Evolutionary conservation across 2,888 invertebrate genomes (phyloP).

Genomic region (Trichacis sp.): DNA sequence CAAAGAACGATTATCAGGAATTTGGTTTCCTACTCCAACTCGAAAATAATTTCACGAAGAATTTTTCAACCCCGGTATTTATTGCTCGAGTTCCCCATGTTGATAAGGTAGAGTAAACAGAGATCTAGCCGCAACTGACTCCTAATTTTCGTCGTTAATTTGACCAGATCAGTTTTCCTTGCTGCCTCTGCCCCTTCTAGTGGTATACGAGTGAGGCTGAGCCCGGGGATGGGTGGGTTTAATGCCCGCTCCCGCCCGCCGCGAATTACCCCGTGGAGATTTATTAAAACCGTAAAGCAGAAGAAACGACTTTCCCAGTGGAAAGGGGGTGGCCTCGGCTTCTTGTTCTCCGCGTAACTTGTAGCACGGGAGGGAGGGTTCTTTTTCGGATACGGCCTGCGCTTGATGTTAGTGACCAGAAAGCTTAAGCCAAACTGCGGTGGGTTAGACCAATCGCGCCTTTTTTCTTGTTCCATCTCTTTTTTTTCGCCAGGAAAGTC

Average conservation of each 20-base stretch:
- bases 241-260: slow-evolving; percentile 60
- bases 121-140: slow-evolving; percentile 37
- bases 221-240: slow-evolving; percentile 46
- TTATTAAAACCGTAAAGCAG: slow-evolving; percentile 68
- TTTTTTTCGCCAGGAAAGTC: slow-evolving; percentile 22
- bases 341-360: slow-evolving; percentile 44
- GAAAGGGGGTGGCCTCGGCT: slow-evolving; percentile 42
- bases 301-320: slow-evolving; percentile 60
- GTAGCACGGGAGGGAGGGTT: slow-evolving; percentile 37
- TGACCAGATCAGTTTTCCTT: slow-evolving; percentile 39
- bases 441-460: slow-evolving; percentile 50
- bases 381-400: slow-evolving; percentile 41
- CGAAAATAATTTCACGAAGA: slow-evolving; percentile 1
- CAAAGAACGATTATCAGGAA: too few species aligned
- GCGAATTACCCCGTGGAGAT: slow-evolving; percentile 66
- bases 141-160: slow-evolving; percentile 49
- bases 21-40: too few species aligned
- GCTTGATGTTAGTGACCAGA: slow-evolving; percentile 61
- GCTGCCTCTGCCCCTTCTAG: slow-evolving; percentile 15
- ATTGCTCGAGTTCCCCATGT: slow-evolving; percentile 24
- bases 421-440: slow-evolving; percentile 52
- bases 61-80: slow-evolving; percentile 16
- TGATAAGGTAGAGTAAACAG: slow-evolving; percentile 35
- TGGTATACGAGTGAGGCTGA: slow-evolving; percentile 27
- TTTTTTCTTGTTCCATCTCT: slow-evolving; percentile 33